phyloP scores from a whole-genome alignment of 2,888 invertebrate genomes.

The Busseola fusca region DNA sequence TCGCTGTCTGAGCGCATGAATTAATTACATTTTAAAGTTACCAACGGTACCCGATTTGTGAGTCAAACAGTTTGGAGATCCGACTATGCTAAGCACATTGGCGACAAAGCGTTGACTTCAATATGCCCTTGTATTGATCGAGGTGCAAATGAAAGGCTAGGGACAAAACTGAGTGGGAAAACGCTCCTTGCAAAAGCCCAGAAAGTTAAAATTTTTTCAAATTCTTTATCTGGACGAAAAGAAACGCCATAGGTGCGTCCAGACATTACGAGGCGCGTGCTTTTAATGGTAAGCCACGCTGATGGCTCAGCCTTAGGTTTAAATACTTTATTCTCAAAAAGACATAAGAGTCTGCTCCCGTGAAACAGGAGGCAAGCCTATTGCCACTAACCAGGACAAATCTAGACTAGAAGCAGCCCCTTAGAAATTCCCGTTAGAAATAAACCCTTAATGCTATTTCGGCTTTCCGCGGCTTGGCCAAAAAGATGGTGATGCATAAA shows the following conservation, averaged over 20 bases:
- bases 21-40: slow-evolving; percentile 60
- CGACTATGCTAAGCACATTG: slow-evolving; percentile 9
- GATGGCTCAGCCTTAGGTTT: too few species aligned
- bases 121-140: slow-evolving; percentile 16
- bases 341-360: too few species aligned
- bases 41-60: slow-evolving; percentile 45
- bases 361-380: neutral
- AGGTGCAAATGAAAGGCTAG: neutral
- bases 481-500: too few species aligned
- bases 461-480: too few species aligned
- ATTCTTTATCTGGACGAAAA: neutral
- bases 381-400: neutral
- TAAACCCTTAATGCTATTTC: too few species aligned
- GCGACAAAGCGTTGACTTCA: slow-evolving; percentile 14
- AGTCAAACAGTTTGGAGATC: slow-evolving; percentile 48
- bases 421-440: neutral
- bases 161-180: neutral
- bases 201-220: neutral
- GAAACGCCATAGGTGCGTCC: neutral
- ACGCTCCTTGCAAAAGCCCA: neutral
- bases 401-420: too few species aligned
- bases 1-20: slow-evolving; percentile 40
- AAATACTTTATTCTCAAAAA: too few species aligned
- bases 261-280: too few species aligned
- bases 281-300: too few species aligned